Base-by-base conservation (phyloP, 1,140 invertebrate species). In the Oedothorax gibbosus region DNA sequence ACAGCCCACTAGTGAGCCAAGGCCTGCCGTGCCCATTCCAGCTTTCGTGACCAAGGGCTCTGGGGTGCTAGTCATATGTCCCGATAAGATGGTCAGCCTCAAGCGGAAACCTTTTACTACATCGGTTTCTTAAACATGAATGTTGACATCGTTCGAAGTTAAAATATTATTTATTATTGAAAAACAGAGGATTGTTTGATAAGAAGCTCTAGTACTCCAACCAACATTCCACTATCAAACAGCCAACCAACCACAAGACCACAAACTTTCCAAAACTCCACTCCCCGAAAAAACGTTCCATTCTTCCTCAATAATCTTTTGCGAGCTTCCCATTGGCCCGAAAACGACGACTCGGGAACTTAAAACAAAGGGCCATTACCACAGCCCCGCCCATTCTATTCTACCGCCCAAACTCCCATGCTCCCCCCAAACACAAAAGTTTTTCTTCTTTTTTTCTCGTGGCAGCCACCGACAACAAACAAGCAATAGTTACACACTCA, bases 311-410 rank as follows among this genome's bases (percentile, higher is more conserved):
- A 73, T 6, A 53, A 18, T 54, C n/a, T 73, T 20, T 9, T 51
- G 8, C 54, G 49, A 20, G 60, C 7, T 21, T 18, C 20, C 53
- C 60, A 84, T 84, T 84, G 81, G 81, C 20, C 72, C 49, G 7
- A 35, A 18, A 9, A 11, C 60, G 56, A 49, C 81, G 81, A 84
- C 60, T 84, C 81, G 12, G 35, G 60, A 84, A 84, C 81, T 84
- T 84, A 84, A 84, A 84, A 84, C 81, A 84, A 84, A 84, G 57
- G 81, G 2, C 81, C 62, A 84, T 84, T 84, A 84, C 81, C 57
- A 20, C 50, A n/a, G 64, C 57, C n/a, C 53, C 51, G 75, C 81
- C 15, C 72, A 84, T 84, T 84, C 35, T 5, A 35, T 35, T 21
- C 68, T 56, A 35, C 35, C 35, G 35, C 35, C 2, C 35, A 35